These are phyloP conservation scores for Laticauda colubrina DNA, from an alignment of 2,113 vertebrate species.

Conservation along the genomic window DNA sequence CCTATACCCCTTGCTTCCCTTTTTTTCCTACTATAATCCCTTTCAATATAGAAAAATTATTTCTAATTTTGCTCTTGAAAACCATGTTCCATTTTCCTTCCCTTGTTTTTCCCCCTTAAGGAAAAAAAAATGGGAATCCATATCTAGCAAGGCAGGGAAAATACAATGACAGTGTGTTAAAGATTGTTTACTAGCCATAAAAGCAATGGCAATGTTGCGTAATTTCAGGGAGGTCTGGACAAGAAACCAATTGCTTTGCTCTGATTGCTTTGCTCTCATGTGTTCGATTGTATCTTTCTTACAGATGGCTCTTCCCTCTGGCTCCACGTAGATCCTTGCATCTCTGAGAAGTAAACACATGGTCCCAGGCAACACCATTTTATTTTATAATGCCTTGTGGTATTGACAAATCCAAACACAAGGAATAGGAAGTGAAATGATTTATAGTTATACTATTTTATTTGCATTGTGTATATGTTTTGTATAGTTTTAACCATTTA, in stretches of 20 bases:
- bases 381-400: background rate
- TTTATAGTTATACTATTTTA: background rate
- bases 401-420: background rate
- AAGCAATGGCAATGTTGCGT: background rate
- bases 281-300: background rate
- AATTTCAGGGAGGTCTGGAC: background rate
- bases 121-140: no score
- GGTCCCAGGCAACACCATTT: background rate
- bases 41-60: background rate
- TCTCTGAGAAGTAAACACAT: slow-evolving; percentile 20
- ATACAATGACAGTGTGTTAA: background rate
- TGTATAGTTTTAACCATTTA: background rate
- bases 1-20: background rate
- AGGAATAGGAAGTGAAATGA: background rate
- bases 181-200: background rate
- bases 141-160: background rate
- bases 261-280: background rate
- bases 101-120: background rate
- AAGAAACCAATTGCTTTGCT: background rate
- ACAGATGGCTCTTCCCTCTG: background rate
- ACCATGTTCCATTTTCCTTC: background rate
- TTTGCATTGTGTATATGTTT: background rate
- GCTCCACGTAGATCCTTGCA: background rate
- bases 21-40: background rate
- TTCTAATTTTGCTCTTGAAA: background rate